Conservation (phyloP, 2,888 invertebrate species). For the Oconnorella tubifera region DNA sequence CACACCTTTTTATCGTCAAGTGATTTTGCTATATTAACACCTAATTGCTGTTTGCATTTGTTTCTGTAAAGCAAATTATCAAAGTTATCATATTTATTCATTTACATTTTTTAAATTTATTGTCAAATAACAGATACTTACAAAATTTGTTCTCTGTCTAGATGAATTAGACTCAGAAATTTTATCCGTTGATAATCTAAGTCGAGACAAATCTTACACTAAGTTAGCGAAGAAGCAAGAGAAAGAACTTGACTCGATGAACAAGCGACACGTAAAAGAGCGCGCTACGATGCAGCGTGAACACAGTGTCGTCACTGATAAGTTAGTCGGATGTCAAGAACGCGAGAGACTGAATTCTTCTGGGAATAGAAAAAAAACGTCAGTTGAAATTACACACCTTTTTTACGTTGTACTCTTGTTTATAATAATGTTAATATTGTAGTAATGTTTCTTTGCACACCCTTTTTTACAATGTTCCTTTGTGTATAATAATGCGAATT, state of each 20-base stretch:
- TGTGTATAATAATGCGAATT: too few species aligned
- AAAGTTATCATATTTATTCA: too few species aligned
- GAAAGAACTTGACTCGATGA: conserved; percentile 83
- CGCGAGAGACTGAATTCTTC: conserved; percentile 44
- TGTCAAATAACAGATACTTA: too few species aligned
- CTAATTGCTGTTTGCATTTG: too few species aligned
- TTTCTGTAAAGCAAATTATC: too few species aligned
- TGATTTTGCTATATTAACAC: too few species aligned
- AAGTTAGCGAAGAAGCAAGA: conserved; percentile 92
- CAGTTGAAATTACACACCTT: conserved; percentile 4
- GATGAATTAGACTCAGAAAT: conserved; percentile 46
- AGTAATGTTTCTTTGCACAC: not conserved
- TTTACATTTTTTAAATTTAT: too few species aligned
- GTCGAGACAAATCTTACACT: conserved; percentile 47
- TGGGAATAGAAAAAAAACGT: conserved; percentile 49
- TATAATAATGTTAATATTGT: not conserved
- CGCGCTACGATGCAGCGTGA: conserved; percentile 77
- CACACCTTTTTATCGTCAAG: too few species aligned
- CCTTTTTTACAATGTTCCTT: too few species aligned
- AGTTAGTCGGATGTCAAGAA: conserved; percentile 67
- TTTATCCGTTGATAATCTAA: conserved; percentile 49
- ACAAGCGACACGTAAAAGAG: conserved; percentile 90
- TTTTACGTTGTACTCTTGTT: not conserved
- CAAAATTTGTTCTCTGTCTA: not conserved
- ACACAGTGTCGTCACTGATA: conserved; percentile 83